Evolutionary conservation across 2,888 invertebrate genomes (phyloP).

Genomic region (Biston betularia): DNA sequence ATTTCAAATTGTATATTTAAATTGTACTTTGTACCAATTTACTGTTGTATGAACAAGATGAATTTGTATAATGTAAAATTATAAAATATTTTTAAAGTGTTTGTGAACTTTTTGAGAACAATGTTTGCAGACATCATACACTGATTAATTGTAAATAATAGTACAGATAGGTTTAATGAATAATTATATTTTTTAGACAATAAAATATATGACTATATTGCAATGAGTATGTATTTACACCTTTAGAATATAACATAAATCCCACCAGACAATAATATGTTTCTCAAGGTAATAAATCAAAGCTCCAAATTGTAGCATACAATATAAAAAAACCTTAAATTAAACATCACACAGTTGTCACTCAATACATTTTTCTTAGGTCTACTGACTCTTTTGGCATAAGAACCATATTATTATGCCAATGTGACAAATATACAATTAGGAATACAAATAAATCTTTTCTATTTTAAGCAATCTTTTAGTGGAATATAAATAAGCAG

Average conservation of each 20-base stretch:
- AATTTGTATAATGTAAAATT: too few relatives aligned
- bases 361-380: conserved; percentile 17
- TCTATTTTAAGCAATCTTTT: background rate
- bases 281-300: conserved; percentile 13
- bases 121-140: background rate
- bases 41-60: too few relatives aligned
- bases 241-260: conserved; percentile 13
- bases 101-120: too few relatives aligned
- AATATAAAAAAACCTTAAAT: conserved; percentile 22
- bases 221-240: conserved; percentile 12
- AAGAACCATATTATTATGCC: background rate
- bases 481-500: too few relatives aligned
- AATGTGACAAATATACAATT: background rate
- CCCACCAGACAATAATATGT: conserved; percentile 11
- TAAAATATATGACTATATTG: conserved; percentile 4
- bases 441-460: background rate
- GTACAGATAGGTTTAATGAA: background rate
- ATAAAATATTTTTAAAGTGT: too few relatives aligned
- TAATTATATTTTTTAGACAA: background rate
- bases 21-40: too few relatives aligned
- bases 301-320: conserved; percentile 13
- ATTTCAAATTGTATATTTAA: too few relatives aligned
- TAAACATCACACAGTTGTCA: conserved; percentile 28
- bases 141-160: background rate
- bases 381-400: conserved; percentile 18